A percentile compares a stretch with the other conserved stretches of the same genome.
These are phyloP conservation scores for Passer domesticus DNA, from an alignment of 2,113 vertebrate genomes.

Conservation along the genomic window DNA sequence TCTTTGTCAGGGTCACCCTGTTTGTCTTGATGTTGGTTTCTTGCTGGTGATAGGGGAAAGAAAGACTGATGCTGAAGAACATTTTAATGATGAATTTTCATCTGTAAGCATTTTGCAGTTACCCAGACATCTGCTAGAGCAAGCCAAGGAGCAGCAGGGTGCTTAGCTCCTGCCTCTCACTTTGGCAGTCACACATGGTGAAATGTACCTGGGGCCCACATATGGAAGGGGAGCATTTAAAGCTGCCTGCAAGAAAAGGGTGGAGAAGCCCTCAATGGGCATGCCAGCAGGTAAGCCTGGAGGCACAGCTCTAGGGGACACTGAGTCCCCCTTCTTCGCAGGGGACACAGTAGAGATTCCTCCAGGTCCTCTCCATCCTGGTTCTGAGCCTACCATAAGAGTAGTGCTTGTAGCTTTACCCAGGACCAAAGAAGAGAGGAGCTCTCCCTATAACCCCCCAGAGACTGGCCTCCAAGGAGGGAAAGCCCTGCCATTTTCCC, in stretches of 20 bases:
- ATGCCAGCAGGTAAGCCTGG: neutral
- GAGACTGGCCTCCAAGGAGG: neutral
- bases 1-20: constrained; percentile 44
- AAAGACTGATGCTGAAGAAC: neutral
- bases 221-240: neutral
- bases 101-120: neutral
- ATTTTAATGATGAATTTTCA: neutral
- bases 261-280: neutral
- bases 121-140: neutral
- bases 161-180: neutral
- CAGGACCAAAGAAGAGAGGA: neutral
- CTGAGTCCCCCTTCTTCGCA: neutral
- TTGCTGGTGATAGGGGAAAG: neutral
- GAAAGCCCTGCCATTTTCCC: fast-evolving
- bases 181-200: fast-evolving
- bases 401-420: neutral
- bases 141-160: neutral
- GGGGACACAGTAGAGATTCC: fast-evolving
- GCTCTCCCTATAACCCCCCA: neutral
- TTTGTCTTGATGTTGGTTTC: neutral
- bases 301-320: fast-evolving
- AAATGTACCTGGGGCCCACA: neutral
- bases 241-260: neutral
- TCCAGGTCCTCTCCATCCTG: neutral
- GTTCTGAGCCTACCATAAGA: neutral